phyloP scores from a whole-genome alignment of 2,888 invertebrate genomes.

The Lacanobia oleracea region DNA sequence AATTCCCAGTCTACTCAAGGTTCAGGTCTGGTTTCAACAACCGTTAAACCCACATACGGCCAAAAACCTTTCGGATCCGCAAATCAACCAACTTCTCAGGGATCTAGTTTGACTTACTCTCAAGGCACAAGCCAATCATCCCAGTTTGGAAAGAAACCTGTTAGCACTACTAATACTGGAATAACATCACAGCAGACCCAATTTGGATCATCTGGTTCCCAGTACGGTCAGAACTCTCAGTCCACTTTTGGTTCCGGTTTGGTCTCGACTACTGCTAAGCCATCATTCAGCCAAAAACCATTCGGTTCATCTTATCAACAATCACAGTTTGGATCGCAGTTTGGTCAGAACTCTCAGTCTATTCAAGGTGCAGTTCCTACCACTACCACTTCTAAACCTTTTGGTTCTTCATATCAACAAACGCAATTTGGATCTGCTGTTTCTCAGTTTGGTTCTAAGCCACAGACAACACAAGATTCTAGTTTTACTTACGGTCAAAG shows the following conservation, averaged over 20 bases:
- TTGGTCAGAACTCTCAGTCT: conserved; percentile 22
- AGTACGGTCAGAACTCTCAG: conserved; percentile 20
- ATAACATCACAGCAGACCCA: conserved; percentile 37
- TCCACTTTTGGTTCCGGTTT: not conserved
- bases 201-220: conserved; percentile 4
- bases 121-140: conserved; percentile 20
- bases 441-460: conserved; percentile 25
- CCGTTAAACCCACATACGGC: not conserved
- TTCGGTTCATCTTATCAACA: conserved; percentile 32
- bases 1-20: conserved; percentile 9
- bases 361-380: not conserved
- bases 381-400: conserved; percentile 7
- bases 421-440: not conserved
- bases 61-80: conserved; percentile 34
- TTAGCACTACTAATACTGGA: conserved; percentile 8
- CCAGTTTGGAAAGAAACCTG: conserved; percentile 31
- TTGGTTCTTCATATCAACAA: conserved; percentile 13
- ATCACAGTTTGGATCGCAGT: conserved; percentile 25
- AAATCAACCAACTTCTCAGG: conserved; percentile 26
- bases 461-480: conserved; percentile 17
- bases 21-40: not conserved
- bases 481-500: conserved; percentile 13
- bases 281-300: conserved; percentile 16
- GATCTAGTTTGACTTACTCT: conserved; percentile 16
- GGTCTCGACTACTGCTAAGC: conserved; percentile 12